Evolutionary conservation across 2,797 vertebrate species (phyloP), one percentile per base, ranked within the genome.

Genomic region (Epinephelus awoara): DNA sequence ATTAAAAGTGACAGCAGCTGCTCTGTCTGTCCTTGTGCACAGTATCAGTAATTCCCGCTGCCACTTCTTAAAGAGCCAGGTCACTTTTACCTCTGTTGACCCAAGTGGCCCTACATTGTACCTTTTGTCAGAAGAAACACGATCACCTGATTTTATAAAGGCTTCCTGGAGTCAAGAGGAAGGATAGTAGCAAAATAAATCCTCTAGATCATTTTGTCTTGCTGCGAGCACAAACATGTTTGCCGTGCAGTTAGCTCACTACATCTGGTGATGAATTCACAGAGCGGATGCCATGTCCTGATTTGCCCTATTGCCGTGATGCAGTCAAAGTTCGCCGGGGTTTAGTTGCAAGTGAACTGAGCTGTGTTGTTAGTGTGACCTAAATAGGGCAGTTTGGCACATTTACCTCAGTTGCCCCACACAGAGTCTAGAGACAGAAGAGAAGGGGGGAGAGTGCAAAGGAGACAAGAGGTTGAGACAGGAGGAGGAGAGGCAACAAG

Each of bases 1-100:
- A 95, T 94, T 94, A 85, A 90, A 94, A 90, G 91, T 94, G 93
- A 95, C 91, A 94, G 93, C 91, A 93, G 91, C 90, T 94, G 92
- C 90, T 91, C 78, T 50, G 79, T 85, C 82, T 92, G 90, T 89
- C 92, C 88, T 86, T 79, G 85, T 82, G 85, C 85, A 87, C 78
- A 57, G 27, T 88, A 83, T 91, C 85, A 85, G 72, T 90, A 78
- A 82, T 80, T 85, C 79, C 70, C 79, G 61, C 77, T 69, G 85
- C 90, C 88, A 88, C 86, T 83, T 87, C 88, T 92, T 94, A 94
- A 95, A 94, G 94, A 82, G 80, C 72, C 83, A 90, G 88, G 73
- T 86, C 83, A 83, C 83, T 81, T 89, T 92, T 84, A 69, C 74
- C 87, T 77, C 85, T 17, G 15, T 70, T 86, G 85, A 87, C 85